Conservation (phyloP, 2,113 vertebrate species). For the Bungarus multicinctus region DNA sequence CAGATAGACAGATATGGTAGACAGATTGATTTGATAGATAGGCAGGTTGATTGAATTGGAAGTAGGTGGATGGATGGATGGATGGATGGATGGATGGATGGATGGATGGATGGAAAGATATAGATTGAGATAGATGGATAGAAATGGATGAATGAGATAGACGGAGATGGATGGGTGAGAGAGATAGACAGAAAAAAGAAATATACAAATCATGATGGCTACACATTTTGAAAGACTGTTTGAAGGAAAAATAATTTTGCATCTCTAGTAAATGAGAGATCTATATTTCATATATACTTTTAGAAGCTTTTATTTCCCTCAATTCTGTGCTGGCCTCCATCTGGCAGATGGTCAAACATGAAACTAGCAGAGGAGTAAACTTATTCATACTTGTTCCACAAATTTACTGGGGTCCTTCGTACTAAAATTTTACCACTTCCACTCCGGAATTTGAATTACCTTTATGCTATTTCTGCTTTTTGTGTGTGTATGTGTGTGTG, state of each 20-base stretch:
- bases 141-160: too few species aligned
- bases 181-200: neutral
- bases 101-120: too few species aligned
- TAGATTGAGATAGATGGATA: neutral
- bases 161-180: neutral
- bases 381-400: neutral
- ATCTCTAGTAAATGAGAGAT: neutral
- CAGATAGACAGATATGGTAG: rapidly evolving
- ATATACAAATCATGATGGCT: neutral
- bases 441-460: neutral
- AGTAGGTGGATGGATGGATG: too few species aligned
- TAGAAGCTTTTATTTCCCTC: neutral
- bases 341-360: neutral
- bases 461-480: neutral
- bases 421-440: neutral
- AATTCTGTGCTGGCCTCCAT: neutral
- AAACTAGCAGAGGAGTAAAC: neutral
- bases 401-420: neutral
- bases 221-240: neutral
- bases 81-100: too few species aligned
- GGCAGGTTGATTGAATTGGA: too few species aligned
- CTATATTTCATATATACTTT: neutral
- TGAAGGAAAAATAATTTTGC: conserved; percentile 9
- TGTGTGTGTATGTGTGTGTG: too few species aligned
- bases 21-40: too few species aligned